These are phyloP conservation scores for Spinus olivaceus DNA, from an alignment of 2,797 vertebrate genomes.

Conservation along the genomic window DNA sequence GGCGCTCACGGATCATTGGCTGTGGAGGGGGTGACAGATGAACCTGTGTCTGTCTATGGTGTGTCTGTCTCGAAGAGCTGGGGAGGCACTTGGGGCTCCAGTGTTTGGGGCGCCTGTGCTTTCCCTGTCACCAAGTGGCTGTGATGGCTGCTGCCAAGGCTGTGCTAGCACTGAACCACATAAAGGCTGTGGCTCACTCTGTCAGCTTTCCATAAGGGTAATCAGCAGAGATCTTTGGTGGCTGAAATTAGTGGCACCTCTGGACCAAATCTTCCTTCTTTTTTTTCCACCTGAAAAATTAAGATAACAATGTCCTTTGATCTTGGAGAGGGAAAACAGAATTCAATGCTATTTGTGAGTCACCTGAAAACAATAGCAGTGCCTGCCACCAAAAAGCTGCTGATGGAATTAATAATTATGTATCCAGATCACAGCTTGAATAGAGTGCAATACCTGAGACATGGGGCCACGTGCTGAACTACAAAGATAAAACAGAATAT, in stretches of 20 bases:
- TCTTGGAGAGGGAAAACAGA: background rate
- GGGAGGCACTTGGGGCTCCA: background rate
- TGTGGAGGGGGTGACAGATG: background rate
- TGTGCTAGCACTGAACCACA: background rate
- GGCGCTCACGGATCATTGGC: accelerated
- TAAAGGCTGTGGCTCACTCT: background rate
- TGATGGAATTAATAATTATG: constrained; percentile 47
- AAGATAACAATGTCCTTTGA: constrained; percentile 35
- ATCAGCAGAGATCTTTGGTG: constrained; percentile 22
- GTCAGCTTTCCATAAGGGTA: constrained; percentile 18
- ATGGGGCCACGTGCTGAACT: constrained; percentile 17
- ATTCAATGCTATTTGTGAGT: background rate
- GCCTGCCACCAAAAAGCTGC: constrained; percentile 30
- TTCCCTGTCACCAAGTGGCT: background rate
- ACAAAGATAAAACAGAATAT: constrained; percentile 56
- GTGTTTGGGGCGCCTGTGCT: accelerated
- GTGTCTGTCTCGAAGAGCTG: background rate
- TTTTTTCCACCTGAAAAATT: constrained; percentile 36
- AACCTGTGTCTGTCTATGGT: background rate
- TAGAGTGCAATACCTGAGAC: constrained; percentile 1
- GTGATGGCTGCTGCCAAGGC: background rate
- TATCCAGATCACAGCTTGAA: constrained; percentile 42
- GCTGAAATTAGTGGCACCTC: constrained; percentile 14
- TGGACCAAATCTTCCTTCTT: constrained; percentile 4
- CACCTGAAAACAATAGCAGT: constrained; percentile 42